phyloP scores from a whole-genome alignment of 2,113 vertebrate genomes.

The Malaclemys terrapin region DNA sequence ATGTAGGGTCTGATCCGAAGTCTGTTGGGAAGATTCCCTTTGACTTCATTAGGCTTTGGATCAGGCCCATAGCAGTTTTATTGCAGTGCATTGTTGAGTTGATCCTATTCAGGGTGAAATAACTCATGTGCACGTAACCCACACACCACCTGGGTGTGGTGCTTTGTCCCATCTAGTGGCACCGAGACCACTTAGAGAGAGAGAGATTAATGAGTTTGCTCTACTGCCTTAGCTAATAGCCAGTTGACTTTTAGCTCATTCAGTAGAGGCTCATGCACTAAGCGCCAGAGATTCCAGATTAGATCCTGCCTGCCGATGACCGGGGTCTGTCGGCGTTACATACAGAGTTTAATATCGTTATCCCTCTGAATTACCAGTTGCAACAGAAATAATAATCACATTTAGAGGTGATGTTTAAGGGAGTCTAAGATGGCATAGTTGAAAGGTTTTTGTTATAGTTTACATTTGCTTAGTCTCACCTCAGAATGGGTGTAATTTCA shows the following conservation, averaged over 20 bases:
- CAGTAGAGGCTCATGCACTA: too few relatives aligned
- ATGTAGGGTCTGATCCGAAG: not conserved
- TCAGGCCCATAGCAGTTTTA: not conserved
- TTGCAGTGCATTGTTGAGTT: not conserved
- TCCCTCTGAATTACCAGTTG: conserved; percentile 1
- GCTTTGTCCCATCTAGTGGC: too few relatives aligned
- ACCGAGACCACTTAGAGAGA: too few relatives aligned
- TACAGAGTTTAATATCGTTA: not conserved
- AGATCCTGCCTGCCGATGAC: too few relatives aligned
- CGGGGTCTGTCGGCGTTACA: too few relatives aligned
- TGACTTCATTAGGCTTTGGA: not conserved
- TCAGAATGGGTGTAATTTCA: not conserved
- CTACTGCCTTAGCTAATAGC: too few relatives aligned
- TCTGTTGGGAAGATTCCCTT: not conserved
- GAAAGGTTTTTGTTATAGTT: conserved; percentile 22
- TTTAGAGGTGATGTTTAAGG: conserved; percentile 19
- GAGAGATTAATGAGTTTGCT: too few relatives aligned
- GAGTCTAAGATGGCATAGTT: not conserved
- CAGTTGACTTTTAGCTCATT: too few relatives aligned
- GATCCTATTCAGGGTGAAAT: not conserved
- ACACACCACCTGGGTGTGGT: too few relatives aligned
- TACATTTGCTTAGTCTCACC: not conserved
- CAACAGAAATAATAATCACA: not conserved
- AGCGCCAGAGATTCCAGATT: too few relatives aligned
- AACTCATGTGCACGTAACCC: not conserved